Conservation (phyloP, 2,797 vertebrate genomes). For the Cyprinella venusta region DNA sequence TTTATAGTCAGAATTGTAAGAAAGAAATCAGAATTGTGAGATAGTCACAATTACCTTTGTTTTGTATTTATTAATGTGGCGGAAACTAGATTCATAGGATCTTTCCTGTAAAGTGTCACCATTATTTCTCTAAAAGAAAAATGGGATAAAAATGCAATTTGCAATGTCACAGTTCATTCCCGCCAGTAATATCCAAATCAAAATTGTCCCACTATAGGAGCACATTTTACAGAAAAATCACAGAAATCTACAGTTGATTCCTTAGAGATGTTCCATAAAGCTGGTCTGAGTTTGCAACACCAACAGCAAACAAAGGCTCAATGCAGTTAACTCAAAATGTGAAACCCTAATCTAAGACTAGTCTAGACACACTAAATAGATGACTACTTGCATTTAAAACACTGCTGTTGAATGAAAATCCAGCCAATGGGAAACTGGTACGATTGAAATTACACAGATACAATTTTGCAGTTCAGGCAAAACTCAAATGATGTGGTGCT, state of each 20-base stretch:
- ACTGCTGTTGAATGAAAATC: neutral
- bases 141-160: neutral
- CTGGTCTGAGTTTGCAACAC: neutral
- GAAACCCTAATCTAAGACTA: neutral
- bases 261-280: neutral
- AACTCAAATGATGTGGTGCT: constrained; percentile 13
- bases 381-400: neutral
- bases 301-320: neutral
- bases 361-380: constrained; percentile 22
- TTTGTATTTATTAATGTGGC: too few species aligned
- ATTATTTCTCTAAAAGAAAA: neutral
- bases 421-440: neutral
- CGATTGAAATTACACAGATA: neutral
- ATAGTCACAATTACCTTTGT: too few species aligned
- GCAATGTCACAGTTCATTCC: neutral
- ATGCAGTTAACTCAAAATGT: neutral
- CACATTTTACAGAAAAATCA: neutral
- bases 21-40: too few species aligned
- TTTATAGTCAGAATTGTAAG: too few species aligned
- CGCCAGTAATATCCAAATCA: neutral
- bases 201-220: neutral
- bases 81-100: too few species aligned
- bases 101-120: neutral
- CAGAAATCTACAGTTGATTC: neutral
- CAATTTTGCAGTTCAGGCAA: neutral